phyloP scores from a whole-genome alignment of 35 echinoderm and acorn worm genomes.

The Holothuria glaberrima region DNA sequence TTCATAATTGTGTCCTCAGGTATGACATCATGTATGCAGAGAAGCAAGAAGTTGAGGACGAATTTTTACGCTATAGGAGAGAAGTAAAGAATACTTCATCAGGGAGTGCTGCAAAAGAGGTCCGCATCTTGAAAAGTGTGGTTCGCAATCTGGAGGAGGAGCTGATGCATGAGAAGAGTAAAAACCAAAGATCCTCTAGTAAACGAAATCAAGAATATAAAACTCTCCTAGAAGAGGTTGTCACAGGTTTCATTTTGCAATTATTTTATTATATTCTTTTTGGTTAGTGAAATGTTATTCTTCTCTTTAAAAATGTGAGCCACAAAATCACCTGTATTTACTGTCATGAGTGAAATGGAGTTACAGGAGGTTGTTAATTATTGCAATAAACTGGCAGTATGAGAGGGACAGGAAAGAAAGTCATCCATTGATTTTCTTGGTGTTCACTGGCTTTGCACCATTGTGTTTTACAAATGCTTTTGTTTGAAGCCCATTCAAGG shows the following conservation, averaged over 20 bases:
- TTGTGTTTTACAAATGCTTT: no score
- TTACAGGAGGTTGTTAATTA: no score
- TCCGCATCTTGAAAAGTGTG: conserved; percentile 86
- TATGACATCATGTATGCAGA: conserved; percentile 85
- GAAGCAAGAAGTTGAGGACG: conserved; percentile 88
- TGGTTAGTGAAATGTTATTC: no score
- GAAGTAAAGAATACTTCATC: conserved; percentile 92
- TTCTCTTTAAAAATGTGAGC: no score
- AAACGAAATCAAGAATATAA: conserved; percentile 93
- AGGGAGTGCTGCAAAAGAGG: conserved; percentile 91
- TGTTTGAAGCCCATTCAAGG: no score
- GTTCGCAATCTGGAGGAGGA: conserved; percentile 97
- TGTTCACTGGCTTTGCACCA: no score
- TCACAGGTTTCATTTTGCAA: background rate
- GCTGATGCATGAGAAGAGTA: conserved; percentile 83
- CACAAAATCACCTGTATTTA: no score
- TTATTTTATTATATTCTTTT: background rate
- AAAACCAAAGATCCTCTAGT: conserved; percentile 73
- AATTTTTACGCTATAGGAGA: conserved; percentile 76
- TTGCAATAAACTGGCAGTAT: no score
- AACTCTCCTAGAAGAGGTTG: conserved; percentile 84
- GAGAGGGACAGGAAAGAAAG: no score
- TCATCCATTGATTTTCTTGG: no score
- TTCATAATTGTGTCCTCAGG: conserved; percentile 9
- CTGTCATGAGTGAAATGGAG: no score